Evolutionary conservation across 2,113 vertebrate genomes (phyloP), one percentile per base, ranked within the genome.

Genomic region (Rhombomys opimus): DNA sequence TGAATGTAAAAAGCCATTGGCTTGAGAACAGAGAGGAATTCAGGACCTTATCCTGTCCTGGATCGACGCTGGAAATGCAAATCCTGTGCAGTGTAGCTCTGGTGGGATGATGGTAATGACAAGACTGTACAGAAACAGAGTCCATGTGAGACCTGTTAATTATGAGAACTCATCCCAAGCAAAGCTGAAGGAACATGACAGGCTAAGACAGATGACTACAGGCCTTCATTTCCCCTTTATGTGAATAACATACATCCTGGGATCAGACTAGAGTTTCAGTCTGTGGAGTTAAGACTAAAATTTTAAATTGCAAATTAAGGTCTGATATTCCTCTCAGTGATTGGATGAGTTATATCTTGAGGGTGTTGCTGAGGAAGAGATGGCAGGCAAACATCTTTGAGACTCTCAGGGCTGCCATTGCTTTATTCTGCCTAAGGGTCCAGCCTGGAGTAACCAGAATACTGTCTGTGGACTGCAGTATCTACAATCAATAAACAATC

Each of bases 101-200:
- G 0, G 2, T 8, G 12, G 6, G 1, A 7, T 25, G 22, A 35
- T 38, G 20, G 2, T 4, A 14, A 82, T 15, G 20, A 61, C 0
- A 38, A 8, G 35, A 38, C 5, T 15, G 22, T 38, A 38, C 12
- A 25, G 22, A 38, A 38, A 15, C 7, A 72, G 0, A 61, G 38
- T 38, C 32, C 1, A 4, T 41, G 4, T 20, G 17, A 80, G 17
- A 11, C 17, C 15, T 80, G 6, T 20, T 1, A 9, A 11, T 11
- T 35, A 30, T 4, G 35, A 32, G 15, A 72, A 72, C 2, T 72
- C 6, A 7, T 70, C 35, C 32, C 35, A 72, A n/a, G 6, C 14
- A 18, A n/a, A n/a, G 35, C 18, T 15, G 14, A n/a, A 72, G 35
- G 68, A n/a, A 18, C 32, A 73, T 72, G 18, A n/a, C 4, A 0